phyloP scores from a whole-genome alignment of 2,113 vertebrate species.

The Apteryx owenii region DNA sequence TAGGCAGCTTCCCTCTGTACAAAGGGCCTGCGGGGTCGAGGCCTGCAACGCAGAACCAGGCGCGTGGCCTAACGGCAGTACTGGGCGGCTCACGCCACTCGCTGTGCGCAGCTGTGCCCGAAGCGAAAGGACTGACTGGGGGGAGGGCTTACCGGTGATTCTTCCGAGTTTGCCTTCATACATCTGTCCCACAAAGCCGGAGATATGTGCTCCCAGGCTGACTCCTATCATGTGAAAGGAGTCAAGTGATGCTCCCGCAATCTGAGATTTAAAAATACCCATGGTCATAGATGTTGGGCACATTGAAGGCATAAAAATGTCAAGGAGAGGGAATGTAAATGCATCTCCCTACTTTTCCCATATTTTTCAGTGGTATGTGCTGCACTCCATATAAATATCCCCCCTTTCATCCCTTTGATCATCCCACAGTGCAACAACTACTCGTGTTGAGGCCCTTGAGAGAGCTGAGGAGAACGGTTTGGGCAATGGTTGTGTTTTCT shows the following conservation, averaged over 20 bases:
- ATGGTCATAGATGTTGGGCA: not conserved
- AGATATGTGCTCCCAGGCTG: slow-evolving; percentile 93
- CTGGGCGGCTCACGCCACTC: accelerated
- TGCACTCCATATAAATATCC: not conserved
- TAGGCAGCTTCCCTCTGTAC: slow-evolving; percentile 78
- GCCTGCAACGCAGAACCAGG: slow-evolving; percentile 73
- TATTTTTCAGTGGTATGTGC: not conserved
- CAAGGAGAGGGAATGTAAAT: not conserved
- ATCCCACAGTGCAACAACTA: not conserved
- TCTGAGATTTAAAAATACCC: slow-evolving; percentile 71
- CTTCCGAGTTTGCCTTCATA: slow-evolving; percentile 87
- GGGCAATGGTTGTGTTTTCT: not conserved
- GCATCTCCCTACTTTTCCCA: not conserved
- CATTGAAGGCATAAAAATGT: not conserved
- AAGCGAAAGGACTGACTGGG: not conserved
- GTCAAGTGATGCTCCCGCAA: slow-evolving; percentile 82
- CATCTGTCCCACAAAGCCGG: slow-evolving; percentile 90
- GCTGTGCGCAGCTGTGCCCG: accelerated
- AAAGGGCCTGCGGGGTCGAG: slow-evolving; percentile 92
- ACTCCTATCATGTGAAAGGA: slow-evolving; percentile 91
- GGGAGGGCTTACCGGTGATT: slow-evolving; percentile 86
- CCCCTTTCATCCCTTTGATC: not conserved
- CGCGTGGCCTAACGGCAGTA: accelerated
- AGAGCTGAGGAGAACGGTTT: not conserved
- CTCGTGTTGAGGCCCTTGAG: not conserved